These are phyloP conservation scores for Danionella cerebrum DNA, from an alignment of 2,113 vertebrate species.

Conservation along the genomic window DNA sequence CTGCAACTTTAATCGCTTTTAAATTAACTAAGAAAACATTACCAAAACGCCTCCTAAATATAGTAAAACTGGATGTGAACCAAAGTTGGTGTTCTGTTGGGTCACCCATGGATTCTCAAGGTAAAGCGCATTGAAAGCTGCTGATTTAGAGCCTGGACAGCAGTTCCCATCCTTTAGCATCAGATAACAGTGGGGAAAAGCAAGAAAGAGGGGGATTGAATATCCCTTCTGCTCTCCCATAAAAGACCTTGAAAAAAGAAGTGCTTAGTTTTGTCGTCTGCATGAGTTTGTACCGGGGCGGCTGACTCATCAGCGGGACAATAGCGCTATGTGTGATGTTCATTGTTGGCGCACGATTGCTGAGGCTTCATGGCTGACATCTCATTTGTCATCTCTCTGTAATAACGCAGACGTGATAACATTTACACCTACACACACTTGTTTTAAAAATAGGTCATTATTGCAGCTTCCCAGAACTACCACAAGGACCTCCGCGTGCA, in stretches of 20 bases:
- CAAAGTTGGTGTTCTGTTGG: background rate
- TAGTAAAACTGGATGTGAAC: background rate
- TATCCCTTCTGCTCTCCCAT: slow-evolving; percentile 9
- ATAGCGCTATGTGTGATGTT: background rate
- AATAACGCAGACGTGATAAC: background rate
- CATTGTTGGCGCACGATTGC: background rate
- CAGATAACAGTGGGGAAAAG: slow-evolving; percentile 21
- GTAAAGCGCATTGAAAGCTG: background rate
- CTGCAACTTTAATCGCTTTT: no score
- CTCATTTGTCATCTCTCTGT: background rate
- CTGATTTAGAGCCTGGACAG: slow-evolving; percentile 1
- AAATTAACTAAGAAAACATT: no score
- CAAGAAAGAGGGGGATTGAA: slow-evolving; percentile 15
- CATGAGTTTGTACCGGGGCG: background rate
- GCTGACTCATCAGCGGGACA: slow-evolving; percentile 2
- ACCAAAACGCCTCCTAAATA: no score
- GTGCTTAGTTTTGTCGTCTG: slow-evolving; percentile 9
- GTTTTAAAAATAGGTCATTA: background rate
- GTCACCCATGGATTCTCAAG: background rate
- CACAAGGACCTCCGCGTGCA: no score
- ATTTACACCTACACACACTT: background rate
- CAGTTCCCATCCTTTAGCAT: slow-evolving; percentile 4
- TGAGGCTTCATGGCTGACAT: background rate
- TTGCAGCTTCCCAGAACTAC: background rate
- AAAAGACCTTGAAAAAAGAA: slow-evolving; percentile 15